Percentiles rank a stretch among this genome's conserved stretches.
Conservation (phyloP, 2,888 invertebrate genomes). For the Zeuzera pyrina region DNA sequence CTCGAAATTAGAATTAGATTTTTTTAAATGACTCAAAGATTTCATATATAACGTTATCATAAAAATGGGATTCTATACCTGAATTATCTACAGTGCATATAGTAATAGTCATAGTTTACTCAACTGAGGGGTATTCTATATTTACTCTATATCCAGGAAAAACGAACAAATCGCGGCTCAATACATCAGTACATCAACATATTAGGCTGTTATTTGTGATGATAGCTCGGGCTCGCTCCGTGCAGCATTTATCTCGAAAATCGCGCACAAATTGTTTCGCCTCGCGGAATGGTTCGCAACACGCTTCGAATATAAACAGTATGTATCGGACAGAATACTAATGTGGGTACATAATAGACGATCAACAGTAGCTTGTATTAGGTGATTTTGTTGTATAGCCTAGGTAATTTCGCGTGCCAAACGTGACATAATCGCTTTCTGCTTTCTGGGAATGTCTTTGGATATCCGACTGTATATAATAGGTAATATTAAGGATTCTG, state of each 20-base stretch:
- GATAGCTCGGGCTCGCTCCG: constrained; percentile 1
- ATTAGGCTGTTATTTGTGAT: constrained; percentile 1
- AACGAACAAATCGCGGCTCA: not conserved
- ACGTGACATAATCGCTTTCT: too few species aligned
- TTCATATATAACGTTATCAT: too few species aligned
- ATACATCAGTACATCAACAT: constrained; percentile 1
- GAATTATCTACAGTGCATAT: too few species aligned
- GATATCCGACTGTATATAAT: too few species aligned
- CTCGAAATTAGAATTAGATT: too few species aligned
- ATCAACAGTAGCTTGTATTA: not conserved
- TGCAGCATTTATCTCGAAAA: constrained; percentile 5
- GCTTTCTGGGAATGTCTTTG: too few species aligned
- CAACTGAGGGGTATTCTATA: too few species aligned
- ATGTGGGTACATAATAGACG: constrained; percentile 4
- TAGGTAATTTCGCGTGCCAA: not conserved
- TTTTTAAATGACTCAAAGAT: too few species aligned
- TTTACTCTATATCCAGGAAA: too few species aligned
- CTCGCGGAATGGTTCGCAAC: constrained; percentile 2
- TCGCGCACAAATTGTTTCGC: constrained; percentile 4
- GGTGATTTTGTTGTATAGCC: not conserved
- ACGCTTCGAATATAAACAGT: constrained; percentile 5
- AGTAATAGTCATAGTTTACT: too few species aligned
- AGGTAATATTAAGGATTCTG: too few species aligned
- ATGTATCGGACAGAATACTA: constrained; percentile 1
- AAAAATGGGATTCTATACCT: too few species aligned